These are phyloP conservation scores for Cyprinus carpio DNA, from an alignment of 2,113 vertebrate species.

Conservation along the genomic window DNA sequence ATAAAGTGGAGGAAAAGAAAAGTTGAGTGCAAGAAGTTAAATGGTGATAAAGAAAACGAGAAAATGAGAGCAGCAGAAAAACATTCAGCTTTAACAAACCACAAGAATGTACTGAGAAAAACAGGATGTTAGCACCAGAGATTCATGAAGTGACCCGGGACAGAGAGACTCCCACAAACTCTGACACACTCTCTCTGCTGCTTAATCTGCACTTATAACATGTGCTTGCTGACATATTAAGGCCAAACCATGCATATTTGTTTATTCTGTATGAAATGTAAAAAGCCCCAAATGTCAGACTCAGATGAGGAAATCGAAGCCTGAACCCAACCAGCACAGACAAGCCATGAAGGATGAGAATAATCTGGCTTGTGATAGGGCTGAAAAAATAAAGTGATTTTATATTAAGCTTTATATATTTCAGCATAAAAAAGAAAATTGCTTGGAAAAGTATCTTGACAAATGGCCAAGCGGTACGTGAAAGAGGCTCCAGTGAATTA, in stretches of 20 bases:
- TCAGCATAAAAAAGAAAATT: conserved; percentile 16
- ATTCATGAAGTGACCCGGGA: not conserved
- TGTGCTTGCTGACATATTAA: conserved; percentile 45
- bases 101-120: not conserved
- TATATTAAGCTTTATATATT: conserved; percentile 1
- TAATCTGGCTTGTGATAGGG: not conserved
- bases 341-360: not conserved
- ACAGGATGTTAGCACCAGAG: not conserved
- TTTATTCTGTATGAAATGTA: conserved; percentile 56
- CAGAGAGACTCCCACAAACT: not conserved
- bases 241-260: conserved; percentile 57
- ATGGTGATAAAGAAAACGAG: not conserved
- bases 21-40: not conserved
- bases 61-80: not conserved
- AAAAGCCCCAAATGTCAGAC: not conserved
- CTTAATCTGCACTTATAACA: conserved; percentile 53
- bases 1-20: not conserved
- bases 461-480: not conserved
- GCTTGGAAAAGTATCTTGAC: not conserved
- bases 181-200: not conserved
- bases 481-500: conserved; percentile 31
- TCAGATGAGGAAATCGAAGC: not conserved
- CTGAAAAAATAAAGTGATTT: not conserved
- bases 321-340: not conserved
- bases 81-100: not conserved